These are phyloP conservation scores for Egretta garzetta DNA, from an alignment of 2,113 vertebrate genomes.

Conservation along the genomic window DNA sequence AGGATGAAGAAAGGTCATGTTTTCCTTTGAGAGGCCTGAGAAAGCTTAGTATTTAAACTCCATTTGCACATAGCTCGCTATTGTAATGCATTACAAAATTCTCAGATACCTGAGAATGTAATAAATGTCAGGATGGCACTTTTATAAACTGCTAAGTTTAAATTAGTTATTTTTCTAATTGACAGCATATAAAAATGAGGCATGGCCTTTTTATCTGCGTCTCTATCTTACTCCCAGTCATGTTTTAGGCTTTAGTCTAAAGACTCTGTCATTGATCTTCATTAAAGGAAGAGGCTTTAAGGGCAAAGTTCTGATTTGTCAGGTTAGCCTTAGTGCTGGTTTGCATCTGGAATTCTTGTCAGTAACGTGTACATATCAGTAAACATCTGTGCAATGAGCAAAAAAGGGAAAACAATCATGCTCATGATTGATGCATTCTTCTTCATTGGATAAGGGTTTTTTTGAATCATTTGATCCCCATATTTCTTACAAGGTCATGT, in stretches of 20 bases:
- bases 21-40: not conserved
- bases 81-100: not conserved
- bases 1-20: not conserved
- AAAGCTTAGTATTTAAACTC: constrained; percentile 1
- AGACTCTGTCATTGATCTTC: not conserved
- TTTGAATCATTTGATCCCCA: not conserved
- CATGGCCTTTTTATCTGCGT: constrained; percentile 22
- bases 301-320: not conserved
- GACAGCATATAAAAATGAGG: not conserved
- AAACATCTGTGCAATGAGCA: not conserved
- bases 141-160: not conserved
- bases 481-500: constrained; percentile 33
- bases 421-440: not conserved
- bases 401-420: not conserved
- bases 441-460: not conserved
- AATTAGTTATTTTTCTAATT: not conserved
- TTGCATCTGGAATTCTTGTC: constrained; percentile 29
- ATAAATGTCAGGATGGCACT: not conserved
- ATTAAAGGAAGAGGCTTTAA: not conserved
- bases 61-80: not conserved
- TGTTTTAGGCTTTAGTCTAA: constrained; percentile 19
- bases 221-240: constrained; percentile 26
- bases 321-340: not conserved
- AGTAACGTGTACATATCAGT: not conserved
- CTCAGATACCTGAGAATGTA: not conserved